Base-by-base conservation (phyloP, 1,140 invertebrate species). In the Mycetomoellerius zeteki region DNA sequence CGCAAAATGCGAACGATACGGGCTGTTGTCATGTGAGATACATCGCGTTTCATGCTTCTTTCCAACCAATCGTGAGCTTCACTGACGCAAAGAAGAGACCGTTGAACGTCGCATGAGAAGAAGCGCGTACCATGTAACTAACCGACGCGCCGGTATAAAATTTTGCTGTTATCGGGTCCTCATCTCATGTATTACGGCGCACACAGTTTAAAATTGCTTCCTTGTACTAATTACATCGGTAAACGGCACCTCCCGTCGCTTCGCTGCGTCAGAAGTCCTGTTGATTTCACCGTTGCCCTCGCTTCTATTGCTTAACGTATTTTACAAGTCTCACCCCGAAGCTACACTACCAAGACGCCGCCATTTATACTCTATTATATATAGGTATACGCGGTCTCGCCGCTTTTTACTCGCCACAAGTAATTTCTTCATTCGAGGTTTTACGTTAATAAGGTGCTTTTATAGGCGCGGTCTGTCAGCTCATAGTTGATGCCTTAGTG, bases 351-450 rank as follows among this genome's bases (percentile, higher is more conserved):
- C 76, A 52, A 47, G 37, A n/a, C 14, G 60, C 60, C 76, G 43
- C 27, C 21, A 50, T 81, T 56, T 69, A 47, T 37, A 67, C 47
- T 62, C 37, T 24, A 62, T 78, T 78, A 64, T 77, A 62, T 77
- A n/a, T n/a, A n/a, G n/a, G 43, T 33, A 50, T 47, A 30, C 78
- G 16, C 3, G 65, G 64, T 71, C 64, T 27, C 65, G 47, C 33
- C 64, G 64, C 56, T 72, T 71, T 72, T 71, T 50, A 81, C 65
- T 72, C 65, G 37, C 33, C 37, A 8, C 56, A 21, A 43, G 50
- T 81, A 72, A 81, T 81, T 71, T 43, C 78, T 81, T 81, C 52
- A 72, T 81, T 81, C 33, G 78, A 81, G 65, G 65, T 72, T 81
- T 81, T n/a, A 71, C 78, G 65, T 81, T 72, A 81, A 81, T 81